Evolutionary conservation across 2,888 invertebrate genomes (phyloP).

Genomic region (Caenorhabditis japonica): DNA sequence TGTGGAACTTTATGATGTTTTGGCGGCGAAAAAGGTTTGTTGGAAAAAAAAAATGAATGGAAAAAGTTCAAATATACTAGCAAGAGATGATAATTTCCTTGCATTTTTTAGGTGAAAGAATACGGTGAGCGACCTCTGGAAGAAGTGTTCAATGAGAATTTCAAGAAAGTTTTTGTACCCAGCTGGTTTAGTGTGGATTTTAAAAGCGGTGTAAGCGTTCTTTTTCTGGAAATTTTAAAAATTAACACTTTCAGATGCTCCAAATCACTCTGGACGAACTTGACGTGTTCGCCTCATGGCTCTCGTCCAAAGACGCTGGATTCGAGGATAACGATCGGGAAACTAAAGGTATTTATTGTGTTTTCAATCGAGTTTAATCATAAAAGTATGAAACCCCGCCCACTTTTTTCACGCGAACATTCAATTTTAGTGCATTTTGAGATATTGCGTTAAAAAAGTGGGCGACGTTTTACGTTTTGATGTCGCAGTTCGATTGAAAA

Average conservation of each 20-base stretch:
- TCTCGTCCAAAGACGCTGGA: conserved; percentile 94
- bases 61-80: no score
- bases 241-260: conserved; percentile 84
- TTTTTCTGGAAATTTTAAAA: neutral
- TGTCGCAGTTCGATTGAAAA: no score
- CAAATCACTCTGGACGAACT: conserved; percentile 98
- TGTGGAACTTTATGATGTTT: conserved; percentile 92
- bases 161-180: conserved; percentile 94
- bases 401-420: no score
- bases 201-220: conserved; percentile 89
- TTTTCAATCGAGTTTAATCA: no score
- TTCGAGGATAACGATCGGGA: conserved; percentile 85
- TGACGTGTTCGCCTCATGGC: conserved; percentile 98
- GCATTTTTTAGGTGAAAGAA: conserved; percentile 81
- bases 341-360: conserved; percentile 45
- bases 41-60: no score
- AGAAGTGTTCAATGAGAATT: conserved; percentile 90
- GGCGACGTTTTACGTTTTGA: no score
- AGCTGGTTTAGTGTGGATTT: conserved; percentile 99
- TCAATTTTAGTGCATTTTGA: no score
- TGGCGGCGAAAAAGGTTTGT: conserved; percentile 62
- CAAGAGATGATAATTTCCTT: no score
- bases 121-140: conserved; percentile 84
- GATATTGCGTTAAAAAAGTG: no score
- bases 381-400: no score